Evolutionary conservation across 2,797 vertebrate genomes (phyloP).

Genomic region (Bovichtus variegatus): DNA sequence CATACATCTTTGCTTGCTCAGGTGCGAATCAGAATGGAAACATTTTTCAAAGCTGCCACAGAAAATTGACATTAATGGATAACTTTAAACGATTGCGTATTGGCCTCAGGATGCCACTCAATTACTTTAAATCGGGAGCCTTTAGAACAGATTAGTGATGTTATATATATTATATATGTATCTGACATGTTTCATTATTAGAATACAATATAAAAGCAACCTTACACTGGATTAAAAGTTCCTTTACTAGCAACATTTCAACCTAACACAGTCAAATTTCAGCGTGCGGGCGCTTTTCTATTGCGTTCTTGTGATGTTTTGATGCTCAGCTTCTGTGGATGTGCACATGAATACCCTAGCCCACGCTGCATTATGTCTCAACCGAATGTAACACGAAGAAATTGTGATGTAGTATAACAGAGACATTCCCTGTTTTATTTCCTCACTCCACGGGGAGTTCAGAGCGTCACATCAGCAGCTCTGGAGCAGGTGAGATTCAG

Average conservation of each 20-base stretch:
- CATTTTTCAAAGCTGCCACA: constrained; percentile 18
- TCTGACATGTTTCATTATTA: not conserved
- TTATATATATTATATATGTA: too few relatives aligned
- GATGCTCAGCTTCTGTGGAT: not conserved
- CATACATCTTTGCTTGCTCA: constrained; percentile 24
- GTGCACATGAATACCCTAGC: not conserved
- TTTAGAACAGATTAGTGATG: not conserved
- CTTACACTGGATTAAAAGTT: not conserved
- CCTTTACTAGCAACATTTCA: not conserved
- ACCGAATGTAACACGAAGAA: not conserved
- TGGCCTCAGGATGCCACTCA: not conserved
- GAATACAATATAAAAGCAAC: not conserved
- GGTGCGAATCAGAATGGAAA: constrained; percentile 2
- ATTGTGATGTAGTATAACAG: too few relatives aligned
- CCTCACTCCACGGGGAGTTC: not conserved
- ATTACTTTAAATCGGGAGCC: constrained; percentile 1
- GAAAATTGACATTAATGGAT: constrained; percentile 11
- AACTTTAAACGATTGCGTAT: not conserved
- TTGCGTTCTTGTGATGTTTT: not conserved
- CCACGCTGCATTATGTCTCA: not conserved
- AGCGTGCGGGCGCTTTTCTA: not conserved
- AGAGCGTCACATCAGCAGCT: not conserved
- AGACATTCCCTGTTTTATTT: not conserved
- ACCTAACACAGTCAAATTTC: not conserved
- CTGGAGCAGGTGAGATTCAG: not conserved